phyloP scores from a whole-genome alignment of 2,113 vertebrate genomes.

The Nycticebus coucang region DNA sequence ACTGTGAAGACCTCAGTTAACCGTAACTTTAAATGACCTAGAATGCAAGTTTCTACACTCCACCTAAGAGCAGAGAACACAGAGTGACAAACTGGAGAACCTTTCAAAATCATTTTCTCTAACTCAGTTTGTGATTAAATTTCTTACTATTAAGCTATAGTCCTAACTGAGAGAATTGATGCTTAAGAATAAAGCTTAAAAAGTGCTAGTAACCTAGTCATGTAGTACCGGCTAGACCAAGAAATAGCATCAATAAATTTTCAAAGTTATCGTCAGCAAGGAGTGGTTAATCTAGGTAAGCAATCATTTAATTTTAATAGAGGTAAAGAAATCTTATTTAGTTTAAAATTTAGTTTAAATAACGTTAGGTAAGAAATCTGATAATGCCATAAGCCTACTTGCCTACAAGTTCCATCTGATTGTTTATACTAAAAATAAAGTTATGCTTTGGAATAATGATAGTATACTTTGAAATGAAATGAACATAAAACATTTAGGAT shows the following conservation, averaged over 20 bases:
- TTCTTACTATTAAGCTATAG: background rate
- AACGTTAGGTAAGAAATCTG: background rate
- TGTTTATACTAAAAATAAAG: slow-evolving; percentile 24
- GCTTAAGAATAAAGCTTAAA: background rate
- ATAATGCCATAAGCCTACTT: background rate
- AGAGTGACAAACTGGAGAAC: background rate
- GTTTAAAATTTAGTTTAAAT: slow-evolving; percentile 6
- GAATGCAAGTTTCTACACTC: background rate
- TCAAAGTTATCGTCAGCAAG: background rate
- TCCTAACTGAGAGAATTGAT: background rate
- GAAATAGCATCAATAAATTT: background rate
- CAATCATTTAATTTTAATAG: background rate
- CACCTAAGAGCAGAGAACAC: background rate
- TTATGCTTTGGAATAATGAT: background rate
- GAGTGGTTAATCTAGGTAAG: background rate
- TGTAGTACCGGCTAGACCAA: background rate
- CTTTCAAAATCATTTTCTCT: background rate
- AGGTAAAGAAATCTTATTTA: background rate
- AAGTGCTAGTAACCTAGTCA: background rate
- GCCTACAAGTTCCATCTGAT: background rate
- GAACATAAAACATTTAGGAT: slow-evolving; percentile 11
- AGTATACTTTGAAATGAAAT: slow-evolving; percentile 7
- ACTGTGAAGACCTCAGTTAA: background rate
- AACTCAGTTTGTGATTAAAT: background rate
- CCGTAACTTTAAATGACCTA: background rate